Evolutionary conservation across 2,888 invertebrate genomes (phyloP).

Genomic region (Parnassius glacialis): DNA sequence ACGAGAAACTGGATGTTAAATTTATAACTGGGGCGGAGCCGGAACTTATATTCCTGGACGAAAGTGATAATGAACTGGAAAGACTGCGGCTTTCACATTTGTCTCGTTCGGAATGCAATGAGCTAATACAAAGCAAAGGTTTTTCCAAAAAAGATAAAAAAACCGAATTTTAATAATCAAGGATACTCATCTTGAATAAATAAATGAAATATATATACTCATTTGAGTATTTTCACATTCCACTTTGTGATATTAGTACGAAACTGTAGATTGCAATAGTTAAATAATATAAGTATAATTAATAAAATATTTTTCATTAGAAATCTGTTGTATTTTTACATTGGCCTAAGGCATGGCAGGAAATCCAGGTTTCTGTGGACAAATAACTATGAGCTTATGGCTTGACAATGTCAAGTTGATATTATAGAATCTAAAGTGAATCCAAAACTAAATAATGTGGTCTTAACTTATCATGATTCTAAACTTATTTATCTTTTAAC

Average conservation of each 20-base stretch:
- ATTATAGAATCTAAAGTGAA: no score
- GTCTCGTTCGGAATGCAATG: conserved; percentile 84
- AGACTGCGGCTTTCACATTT: conserved; percentile 80
- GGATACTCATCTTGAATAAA: not conserved
- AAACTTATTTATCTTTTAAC: no score
- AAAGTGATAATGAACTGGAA: conserved; percentile 82
- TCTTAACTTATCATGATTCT: no score
- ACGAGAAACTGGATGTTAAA: conserved; percentile 82
- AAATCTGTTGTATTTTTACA: no score
- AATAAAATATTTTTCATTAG: no score
- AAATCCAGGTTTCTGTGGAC: no score
- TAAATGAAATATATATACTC: not conserved
- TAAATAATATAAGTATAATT: no score
- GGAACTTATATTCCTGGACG: conserved; percentile 82
- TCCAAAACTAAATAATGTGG: no score
- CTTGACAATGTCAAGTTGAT: no score
- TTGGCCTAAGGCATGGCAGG: no score
- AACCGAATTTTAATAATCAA: conserved; percentile 58
- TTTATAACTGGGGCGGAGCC: conserved; percentile 85
- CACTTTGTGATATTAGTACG: not conserved
- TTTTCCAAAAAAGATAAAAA: conserved; percentile 70
- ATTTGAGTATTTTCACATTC: conserved; percentile 17
- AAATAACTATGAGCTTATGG: no score
- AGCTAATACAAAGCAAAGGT: conserved; percentile 81
- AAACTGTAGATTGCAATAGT: not conserved